Conservation (phyloP, 2,888 invertebrate genomes). For the Rotaria socialis region DNA sequence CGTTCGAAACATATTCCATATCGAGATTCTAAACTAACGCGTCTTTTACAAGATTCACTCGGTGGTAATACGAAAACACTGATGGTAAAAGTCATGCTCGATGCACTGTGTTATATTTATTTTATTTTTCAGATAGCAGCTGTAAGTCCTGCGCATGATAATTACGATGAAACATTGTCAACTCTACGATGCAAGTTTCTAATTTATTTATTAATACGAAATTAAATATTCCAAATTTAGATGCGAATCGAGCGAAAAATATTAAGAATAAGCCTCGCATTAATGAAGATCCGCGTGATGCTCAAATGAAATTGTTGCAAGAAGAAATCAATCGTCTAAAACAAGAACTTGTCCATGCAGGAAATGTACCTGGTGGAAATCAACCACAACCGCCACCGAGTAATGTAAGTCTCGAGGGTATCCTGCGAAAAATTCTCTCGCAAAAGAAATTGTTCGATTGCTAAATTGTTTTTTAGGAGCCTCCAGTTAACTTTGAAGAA, state of each 20-base stretch:
- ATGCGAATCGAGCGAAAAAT: slow-evolving; percentile 76
- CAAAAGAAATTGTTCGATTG: too few species aligned
- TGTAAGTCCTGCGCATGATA: slow-evolving; percentile 74
- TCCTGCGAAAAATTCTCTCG: too few species aligned
- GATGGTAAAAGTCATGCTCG: slow-evolving; percentile 64
- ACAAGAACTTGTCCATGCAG: slow-evolving; percentile 58
- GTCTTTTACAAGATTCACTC: slow-evolving; percentile 66
- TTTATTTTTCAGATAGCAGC: slow-evolving; percentile 63
- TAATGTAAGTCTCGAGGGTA: background rate
- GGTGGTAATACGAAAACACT: slow-evolving; percentile 80
- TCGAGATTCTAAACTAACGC: slow-evolving; percentile 78
- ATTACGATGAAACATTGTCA: slow-evolving; percentile 76
- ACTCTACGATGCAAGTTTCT: slow-evolving; percentile 66
- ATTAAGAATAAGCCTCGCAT: slow-evolving; percentile 76
- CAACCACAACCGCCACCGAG: background rate
- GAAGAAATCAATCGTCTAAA: slow-evolving; percentile 74
- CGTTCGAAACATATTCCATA: slow-evolving; percentile 75
- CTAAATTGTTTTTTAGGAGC: background rate
- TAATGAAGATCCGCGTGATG: slow-evolving; percentile 85
- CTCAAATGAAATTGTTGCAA: slow-evolving; percentile 76
- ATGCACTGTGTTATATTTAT: background rate
- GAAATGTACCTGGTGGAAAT: slow-evolving; percentile 32
- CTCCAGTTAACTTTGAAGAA: slow-evolving; percentile 39
- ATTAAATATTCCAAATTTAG: background rate
- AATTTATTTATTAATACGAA: too few species aligned